These are phyloP conservation scores for Aspidiotus destructor DNA, from an alignment of 2,888 invertebrate species.

Conservation along the genomic window DNA sequence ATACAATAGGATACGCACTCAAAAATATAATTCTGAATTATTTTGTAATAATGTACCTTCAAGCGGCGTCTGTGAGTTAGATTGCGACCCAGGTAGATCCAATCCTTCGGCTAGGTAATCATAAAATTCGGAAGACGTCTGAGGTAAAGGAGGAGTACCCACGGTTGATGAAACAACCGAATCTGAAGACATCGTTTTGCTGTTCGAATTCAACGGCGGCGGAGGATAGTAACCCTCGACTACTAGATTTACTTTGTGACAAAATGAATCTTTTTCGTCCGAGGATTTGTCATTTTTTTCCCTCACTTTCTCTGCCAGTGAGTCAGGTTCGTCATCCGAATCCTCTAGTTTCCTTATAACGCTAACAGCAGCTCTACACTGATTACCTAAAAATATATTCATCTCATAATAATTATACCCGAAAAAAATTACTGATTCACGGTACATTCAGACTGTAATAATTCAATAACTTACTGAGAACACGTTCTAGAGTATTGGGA, in stretches of 20 bases:
- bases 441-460: too few relatives aligned
- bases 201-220: background rate
- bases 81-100: conserved; percentile 10
- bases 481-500: conserved; percentile 64
- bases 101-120: conserved; percentile 23
- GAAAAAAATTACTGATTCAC: too few relatives aligned
- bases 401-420: background rate
- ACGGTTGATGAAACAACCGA: conserved; percentile 29
- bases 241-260: conserved; percentile 46
- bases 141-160: conserved; percentile 21
- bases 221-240: conserved; percentile 54
- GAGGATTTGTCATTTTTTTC: conserved; percentile 8
- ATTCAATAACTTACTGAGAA: conserved; percentile 47
- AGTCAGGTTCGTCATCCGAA: conserved; percentile 21
- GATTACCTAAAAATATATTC: conserved; percentile 7
- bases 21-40: background rate
- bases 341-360: conserved; percentile 20
- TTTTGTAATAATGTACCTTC: background rate
- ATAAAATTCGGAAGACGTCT: conserved; percentile 14
- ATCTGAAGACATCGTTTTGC: background rate
- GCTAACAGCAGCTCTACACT: conserved; percentile 24
- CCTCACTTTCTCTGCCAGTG: conserved; percentile 11
- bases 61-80: background rate
- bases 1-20: background rate
- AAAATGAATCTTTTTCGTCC: conserved; percentile 30